These are phyloP conservation scores for Drosophila repleta DNA, from an alignment of 1,140 invertebrate genomes.

Conservation along the genomic window DNA sequence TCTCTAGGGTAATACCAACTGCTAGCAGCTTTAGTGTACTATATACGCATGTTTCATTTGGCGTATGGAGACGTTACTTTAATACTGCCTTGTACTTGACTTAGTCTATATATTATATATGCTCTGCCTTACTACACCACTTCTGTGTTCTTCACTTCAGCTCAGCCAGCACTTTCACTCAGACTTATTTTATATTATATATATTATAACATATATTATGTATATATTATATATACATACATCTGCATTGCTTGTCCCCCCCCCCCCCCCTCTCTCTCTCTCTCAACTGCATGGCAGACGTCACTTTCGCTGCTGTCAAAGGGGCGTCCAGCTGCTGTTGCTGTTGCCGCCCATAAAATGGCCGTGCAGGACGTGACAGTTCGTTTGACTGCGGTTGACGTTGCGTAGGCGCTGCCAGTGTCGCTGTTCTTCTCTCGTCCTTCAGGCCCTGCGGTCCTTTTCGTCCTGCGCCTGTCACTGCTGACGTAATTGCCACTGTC, in stretches of 20 bases:
- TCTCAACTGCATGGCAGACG: background rate
- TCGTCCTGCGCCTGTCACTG: constrained; percentile 4
- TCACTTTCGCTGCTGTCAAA: constrained; percentile 41
- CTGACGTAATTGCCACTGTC: constrained; percentile 22
- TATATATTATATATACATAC: no score
- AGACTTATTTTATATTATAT: no score
- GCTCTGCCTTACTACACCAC: no score
- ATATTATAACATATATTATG: no score
- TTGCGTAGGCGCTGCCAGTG: constrained; percentile 9
- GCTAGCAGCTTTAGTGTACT: no score
- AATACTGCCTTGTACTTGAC: no score
- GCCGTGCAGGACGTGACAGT: constrained; percentile 19
- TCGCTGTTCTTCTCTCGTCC: background rate
- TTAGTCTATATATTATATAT: no score
- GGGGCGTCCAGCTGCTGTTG: constrained; percentile 6
- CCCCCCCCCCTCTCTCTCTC: background rate
- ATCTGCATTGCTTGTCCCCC: background rate
- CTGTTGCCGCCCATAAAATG: constrained; percentile 4
- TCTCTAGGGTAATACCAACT: no score
- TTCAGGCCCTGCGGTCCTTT: background rate
- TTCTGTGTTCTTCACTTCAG: no score
- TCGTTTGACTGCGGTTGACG: constrained; percentile 27
- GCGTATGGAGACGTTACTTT: no score
- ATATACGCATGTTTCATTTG: no score
- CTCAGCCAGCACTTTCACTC: no score